Evolutionary conservation across 92 coral and sea anemone species (phyloP).

Genomic region (Porites cylindrica): DNA sequence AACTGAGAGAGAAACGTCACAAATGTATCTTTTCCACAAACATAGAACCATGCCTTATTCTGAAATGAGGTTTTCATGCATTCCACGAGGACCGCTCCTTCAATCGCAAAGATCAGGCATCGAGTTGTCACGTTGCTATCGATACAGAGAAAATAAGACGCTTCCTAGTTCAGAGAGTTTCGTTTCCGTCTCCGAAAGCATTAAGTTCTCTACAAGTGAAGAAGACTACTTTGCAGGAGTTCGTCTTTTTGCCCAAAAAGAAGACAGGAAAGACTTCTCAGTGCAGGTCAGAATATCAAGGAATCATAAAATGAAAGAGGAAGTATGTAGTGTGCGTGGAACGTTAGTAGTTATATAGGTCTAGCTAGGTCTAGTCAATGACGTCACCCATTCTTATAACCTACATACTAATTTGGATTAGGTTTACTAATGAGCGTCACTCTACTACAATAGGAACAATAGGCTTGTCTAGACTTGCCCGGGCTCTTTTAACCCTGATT

Average conservation of each 20-base stretch:
- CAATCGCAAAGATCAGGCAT: conserved; percentile 1
- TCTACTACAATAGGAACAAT: too few species aligned
- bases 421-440: too few species aligned
- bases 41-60: conserved; percentile 13
- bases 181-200: conserved; percentile 21
- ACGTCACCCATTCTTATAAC: too few species aligned
- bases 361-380: too few species aligned
- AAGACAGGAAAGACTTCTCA: conserved; percentile 20
- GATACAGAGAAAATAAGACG: conserved; percentile 29
- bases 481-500: too few species aligned
- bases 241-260: conserved; percentile 45
- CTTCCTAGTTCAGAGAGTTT: conserved; percentile 29
- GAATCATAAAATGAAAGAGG: conserved; percentile 26
- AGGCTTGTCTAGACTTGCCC: too few species aligned
- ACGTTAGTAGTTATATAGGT: not conserved
- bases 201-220: conserved; percentile 23
- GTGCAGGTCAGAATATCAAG: conserved; percentile 21
- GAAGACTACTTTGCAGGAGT: conserved; percentile 46
- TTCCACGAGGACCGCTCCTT: conserved; percentile 37
- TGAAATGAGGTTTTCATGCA: conserved; percentile 16
- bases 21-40: conserved; percentile 44
- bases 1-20: conserved; percentile 57
- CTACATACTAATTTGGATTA: too few species aligned
- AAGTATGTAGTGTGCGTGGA: conserved; percentile 13
- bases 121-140: conserved; percentile 25